Conservation (phyloP, 2,888 invertebrate genomes). For the Drosophila recens region DNA sequence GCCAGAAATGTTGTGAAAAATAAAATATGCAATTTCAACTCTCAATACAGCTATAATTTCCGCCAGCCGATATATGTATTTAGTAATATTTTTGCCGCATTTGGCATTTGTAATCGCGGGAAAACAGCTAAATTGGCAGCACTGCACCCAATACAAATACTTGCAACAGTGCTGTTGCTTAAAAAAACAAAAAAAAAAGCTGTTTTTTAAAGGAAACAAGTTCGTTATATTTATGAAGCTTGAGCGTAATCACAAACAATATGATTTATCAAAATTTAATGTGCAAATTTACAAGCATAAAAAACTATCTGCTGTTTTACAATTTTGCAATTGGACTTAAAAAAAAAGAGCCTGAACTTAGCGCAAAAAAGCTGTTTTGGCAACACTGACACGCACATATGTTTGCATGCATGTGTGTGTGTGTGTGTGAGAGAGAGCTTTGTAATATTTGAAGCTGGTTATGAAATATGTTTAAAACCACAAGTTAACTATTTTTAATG, state of each 20-base stretch:
- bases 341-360: neutral
- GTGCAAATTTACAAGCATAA: neutral
- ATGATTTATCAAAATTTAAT: neutral
- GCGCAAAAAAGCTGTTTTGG: neutral
- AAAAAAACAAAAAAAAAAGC: neutral
- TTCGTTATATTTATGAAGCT: neutral
- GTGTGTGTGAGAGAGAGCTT: constrained; percentile 3
- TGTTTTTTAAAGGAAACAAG: neutral
- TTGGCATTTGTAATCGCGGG: too few relatives aligned
- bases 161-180: neutral
- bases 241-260: neutral
- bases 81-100: too few relatives aligned
- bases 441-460: constrained; percentile 40
- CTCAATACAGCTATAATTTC: too few relatives aligned
- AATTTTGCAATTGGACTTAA: neutral
- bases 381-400: constrained; percentile 5
- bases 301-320: neutral
- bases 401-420: neutral
- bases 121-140: too few relatives aligned
- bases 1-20: too few relatives aligned
- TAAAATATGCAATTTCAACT: too few relatives aligned
- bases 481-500: neutral
- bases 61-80: too few relatives aligned
- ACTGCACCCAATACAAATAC: neutral
- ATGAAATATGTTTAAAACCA: constrained; percentile 33